A percentile compares a stretch with the other conserved stretches of the same genome.
Evolutionary conservation across 2,888 invertebrate genomes (phyloP).

Genomic region (Isotomurus palustris): DNA sequence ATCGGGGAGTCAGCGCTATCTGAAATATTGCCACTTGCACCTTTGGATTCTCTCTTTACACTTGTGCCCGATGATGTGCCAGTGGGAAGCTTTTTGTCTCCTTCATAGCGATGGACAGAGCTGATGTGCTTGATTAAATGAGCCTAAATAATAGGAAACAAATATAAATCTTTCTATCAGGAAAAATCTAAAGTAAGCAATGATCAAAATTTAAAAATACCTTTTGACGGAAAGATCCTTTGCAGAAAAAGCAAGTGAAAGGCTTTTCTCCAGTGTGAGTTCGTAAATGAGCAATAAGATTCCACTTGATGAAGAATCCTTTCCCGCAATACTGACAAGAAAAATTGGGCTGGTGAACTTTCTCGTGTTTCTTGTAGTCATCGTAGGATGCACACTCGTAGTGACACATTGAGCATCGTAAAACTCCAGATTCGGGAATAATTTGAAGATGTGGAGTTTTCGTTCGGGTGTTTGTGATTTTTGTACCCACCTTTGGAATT

Average conservation of each 20-base stretch:
- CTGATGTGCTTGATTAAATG: slow-evolving; percentile 46
- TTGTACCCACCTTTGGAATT: slow-evolving; percentile 44
- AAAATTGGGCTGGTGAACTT: slow-evolving; percentile 46
- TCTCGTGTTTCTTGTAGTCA: slow-evolving; percentile 47
- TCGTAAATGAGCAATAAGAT: slow-evolving; percentile 45
- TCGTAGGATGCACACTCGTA: slow-evolving; percentile 45
- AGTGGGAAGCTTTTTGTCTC: slow-evolving; percentile 35
- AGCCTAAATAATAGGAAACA: slow-evolving; percentile 27
- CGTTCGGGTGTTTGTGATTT: slow-evolving; percentile 46
- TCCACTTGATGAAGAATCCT: slow-evolving; percentile 47
- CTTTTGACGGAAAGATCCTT: slow-evolving; percentile 46
- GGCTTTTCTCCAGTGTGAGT: slow-evolving; percentile 46
- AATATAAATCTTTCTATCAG: background rate
- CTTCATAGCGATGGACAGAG: slow-evolving; percentile 45
- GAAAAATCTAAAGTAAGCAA: background rate
- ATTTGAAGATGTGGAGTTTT: slow-evolving; percentile 46
- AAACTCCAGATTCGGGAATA: slow-evolving; percentile 44
- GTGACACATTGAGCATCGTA: slow-evolving; percentile 46
- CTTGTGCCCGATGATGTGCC: too few species aligned
- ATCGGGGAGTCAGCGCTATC: slow-evolving; percentile 28
- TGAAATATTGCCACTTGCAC: slow-evolving; percentile 14
- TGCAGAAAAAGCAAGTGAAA: slow-evolving; percentile 46
- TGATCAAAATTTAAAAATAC: slow-evolving; percentile 15
- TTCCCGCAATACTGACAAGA: slow-evolving; percentile 46
- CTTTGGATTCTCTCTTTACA: slow-evolving; percentile 1